A percentile compares a stretch with the other conserved stretches of the same genome.
Conservation (phyloP, 2,797 vertebrate genomes). For the Pempheris klunzingeri region DNA sequence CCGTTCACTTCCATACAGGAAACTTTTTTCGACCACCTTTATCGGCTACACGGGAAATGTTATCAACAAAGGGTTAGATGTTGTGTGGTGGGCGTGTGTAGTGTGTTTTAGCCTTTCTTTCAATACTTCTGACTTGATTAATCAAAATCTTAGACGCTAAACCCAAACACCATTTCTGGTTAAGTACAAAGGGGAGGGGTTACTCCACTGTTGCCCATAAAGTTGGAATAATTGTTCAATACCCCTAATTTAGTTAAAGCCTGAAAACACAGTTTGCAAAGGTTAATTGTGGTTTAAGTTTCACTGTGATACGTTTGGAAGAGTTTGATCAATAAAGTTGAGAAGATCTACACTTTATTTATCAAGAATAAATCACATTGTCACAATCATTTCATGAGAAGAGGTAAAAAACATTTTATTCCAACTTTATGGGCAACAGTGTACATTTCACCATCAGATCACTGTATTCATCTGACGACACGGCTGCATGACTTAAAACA, state of each 20-base stretch:
- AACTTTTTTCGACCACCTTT: neutral
- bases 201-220: no score
- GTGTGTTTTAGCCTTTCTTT: neutral
- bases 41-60: neutral
- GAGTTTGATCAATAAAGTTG: no score
- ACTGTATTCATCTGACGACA: neutral
- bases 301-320: no score
- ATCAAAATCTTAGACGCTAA: neutral
- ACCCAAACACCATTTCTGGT: neutral
- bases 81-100: slow-evolving; percentile 1
- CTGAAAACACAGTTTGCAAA: no score
- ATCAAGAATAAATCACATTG: no score
- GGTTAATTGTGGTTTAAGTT: no score
- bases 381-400: no score
- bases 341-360: no score
- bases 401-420: no score
- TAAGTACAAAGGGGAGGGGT: neutral
- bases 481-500: neutral
- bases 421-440: no score
- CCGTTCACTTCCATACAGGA: slow-evolving; percentile 4
- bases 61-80: neutral
- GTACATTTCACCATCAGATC: neutral
- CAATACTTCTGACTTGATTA: neutral
- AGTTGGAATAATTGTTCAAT: no score
- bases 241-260: no score